Percentiles rank a stretch among this genome's conserved stretches.
Evolutionary conservation across 2,113 vertebrate species (phyloP).

Genomic region (Campylorhamphus procurvoides): DNA sequence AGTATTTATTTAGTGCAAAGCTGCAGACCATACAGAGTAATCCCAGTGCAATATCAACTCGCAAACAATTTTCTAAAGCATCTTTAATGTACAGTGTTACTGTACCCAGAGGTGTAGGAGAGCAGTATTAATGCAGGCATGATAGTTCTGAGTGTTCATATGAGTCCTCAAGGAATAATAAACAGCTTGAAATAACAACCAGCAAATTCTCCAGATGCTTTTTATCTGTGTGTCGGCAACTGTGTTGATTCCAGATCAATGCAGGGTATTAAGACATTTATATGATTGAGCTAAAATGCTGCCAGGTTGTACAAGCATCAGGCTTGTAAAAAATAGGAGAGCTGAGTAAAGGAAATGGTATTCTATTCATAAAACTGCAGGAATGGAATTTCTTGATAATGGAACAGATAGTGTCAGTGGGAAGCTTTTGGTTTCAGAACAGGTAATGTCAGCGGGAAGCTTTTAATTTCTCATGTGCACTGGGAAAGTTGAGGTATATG

Average conservation of each 20-base stretch:
- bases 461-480: not conserved
- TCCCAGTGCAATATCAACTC: constrained; percentile 28
- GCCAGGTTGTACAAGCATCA: not conserved
- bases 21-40: not conserved
- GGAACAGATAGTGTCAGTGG: not conserved
- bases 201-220: constrained; percentile 37
- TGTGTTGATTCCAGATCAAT: constrained; percentile 54
- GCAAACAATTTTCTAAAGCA: constrained; percentile 52
- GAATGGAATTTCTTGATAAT: not conserved
- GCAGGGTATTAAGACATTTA: constrained; percentile 45
- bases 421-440: not conserved
- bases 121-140: constrained; percentile 8
- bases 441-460: not conserved
- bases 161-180: constrained; percentile 52
- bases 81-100: constrained; percentile 34
- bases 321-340: not conserved
- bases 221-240: constrained; percentile 13
- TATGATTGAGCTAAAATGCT: constrained; percentile 33
- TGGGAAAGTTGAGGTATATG: not conserved
- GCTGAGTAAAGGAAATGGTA: not conserved
- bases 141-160: not conserved
- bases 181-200: constrained; percentile 64
- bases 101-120: constrained; percentile 41
- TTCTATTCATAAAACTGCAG: not conserved
- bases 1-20: constrained; percentile 32